A percentile compares a stretch with the other conserved stretches of the same genome.
Evolutionary conservation across 53 echinoderm and acorn worm species (phyloP).

Genomic region (Apostichopus leukothele): DNA sequence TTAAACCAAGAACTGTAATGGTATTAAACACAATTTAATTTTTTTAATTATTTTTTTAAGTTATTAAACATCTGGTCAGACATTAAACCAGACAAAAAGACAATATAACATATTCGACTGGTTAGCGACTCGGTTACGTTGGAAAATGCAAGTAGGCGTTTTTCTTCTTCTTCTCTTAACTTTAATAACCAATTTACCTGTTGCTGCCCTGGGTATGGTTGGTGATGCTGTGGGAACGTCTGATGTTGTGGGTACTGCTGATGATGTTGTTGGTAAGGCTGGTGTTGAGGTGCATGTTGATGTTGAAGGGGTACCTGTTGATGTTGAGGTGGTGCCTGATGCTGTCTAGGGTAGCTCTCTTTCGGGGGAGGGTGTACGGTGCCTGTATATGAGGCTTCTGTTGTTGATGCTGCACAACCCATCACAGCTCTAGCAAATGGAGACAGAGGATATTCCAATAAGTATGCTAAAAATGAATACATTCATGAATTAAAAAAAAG

Average conservation of each 20-base stretch:
- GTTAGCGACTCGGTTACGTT: no score
- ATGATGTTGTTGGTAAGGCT: constrained; percentile 37
- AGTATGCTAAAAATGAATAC: no score
- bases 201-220: constrained; percentile 32
- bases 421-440: constrained; percentile 24
- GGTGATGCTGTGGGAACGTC: constrained; percentile 56
- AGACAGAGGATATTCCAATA: not conserved
- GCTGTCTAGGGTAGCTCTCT: constrained; percentile 22
- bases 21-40: no score
- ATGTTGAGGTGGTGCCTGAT: no score
- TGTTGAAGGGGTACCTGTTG: not conserved
- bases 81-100: no score
- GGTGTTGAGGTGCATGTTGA: constrained; percentile 29
- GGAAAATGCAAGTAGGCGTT: no score
- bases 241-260: not conserved
- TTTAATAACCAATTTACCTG: not conserved
- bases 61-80: no score
- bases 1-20: no score
- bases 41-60: no score
- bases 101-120: no score
- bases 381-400: constrained; percentile 2
- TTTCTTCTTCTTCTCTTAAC: no score
- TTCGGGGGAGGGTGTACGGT: constrained; percentile 42
- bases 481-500: no score
- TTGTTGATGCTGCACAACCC: constrained; percentile 63